Evolutionary conservation across 2,888 invertebrate genomes (phyloP).

Genomic region (Notodonta dromedarius): DNA sequence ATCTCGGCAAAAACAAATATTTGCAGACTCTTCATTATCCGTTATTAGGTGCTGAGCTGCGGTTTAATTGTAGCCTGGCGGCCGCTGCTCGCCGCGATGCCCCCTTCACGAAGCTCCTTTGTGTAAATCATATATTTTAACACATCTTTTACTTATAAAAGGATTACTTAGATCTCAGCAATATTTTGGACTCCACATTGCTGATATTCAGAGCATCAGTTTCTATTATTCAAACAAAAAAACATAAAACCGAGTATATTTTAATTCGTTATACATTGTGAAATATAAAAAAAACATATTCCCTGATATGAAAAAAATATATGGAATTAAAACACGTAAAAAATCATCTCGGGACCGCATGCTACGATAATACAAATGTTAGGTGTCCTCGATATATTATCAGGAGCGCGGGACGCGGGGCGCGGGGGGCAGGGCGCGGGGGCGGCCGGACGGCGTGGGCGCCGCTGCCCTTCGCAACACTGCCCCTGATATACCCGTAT

Average conservation of each 20-base stretch:
- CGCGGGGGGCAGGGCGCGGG: slow-evolving; percentile 22
- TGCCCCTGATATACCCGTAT: slow-evolving; percentile 59
- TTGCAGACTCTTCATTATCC: slow-evolving; percentile 77
- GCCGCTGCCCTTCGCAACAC: slow-evolving; percentile 71
- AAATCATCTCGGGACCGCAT: slow-evolving; percentile 3
- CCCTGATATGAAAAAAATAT: no score
- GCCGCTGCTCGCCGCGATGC: no score
- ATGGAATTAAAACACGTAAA: neutral
- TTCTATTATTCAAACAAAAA: no score
- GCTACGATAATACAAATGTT: slow-evolving; percentile 27
- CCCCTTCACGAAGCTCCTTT: neutral
- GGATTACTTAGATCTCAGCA: neutral
- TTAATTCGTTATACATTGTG: no score
- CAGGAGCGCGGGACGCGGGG: slow-evolving; percentile 37
- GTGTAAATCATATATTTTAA: neutral
- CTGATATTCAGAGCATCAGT: neutral
- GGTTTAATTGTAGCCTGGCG: slow-evolving; percentile 58
- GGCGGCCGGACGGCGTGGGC: slow-evolving; percentile 70
- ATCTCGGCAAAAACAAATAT: slow-evolving; percentile 82
- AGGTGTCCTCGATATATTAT: slow-evolving; percentile 61
- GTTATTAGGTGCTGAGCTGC: slow-evolving; percentile 69
- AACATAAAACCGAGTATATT: no score
- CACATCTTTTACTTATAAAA: no score
- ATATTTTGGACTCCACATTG: neutral
- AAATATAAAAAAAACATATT: no score